Evolutionary conservation across 2,113 vertebrate genomes (phyloP).

Genomic region (Australoheros scitulus): DNA sequence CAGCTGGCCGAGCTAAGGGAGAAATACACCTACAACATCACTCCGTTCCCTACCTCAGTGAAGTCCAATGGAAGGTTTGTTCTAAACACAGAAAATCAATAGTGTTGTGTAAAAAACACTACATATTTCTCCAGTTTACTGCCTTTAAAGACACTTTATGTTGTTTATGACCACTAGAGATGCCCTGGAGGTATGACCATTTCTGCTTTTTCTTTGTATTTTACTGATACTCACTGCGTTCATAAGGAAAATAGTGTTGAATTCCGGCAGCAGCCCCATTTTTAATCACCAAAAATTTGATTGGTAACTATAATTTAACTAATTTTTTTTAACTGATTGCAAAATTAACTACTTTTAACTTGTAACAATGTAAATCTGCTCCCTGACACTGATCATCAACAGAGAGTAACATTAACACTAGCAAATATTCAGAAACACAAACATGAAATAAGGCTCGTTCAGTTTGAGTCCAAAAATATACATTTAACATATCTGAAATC

Average conservation of each 20-base stretch:
- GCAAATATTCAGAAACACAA: background rate
- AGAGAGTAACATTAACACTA: background rate
- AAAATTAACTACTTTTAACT: background rate
- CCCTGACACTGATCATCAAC: background rate
- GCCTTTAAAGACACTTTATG: background rate
- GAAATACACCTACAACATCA: conserved; percentile 99
- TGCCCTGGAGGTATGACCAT: background rate
- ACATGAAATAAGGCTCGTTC: background rate
- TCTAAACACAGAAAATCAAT: background rate
- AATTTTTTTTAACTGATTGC: background rate
- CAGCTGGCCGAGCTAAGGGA: conserved; percentile 95
- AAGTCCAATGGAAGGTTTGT: conserved; percentile 87
- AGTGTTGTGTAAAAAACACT: background rate
- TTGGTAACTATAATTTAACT: too few relatives aligned
- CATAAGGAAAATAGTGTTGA: background rate
- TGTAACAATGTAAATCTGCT: background rate
- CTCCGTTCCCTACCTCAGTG: conserved; percentile 92
- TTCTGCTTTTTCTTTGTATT: background rate
- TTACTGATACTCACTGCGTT: background rate
- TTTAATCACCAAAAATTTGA: background rate
- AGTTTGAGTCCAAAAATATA: background rate
- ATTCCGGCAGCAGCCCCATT: background rate
- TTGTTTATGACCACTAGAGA: background rate
- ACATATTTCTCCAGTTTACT: background rate
- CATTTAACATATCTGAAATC: background rate